Evolutionary conservation across 2,113 vertebrate species (phyloP).

Genomic region (Nasalis larvatus): DNA sequence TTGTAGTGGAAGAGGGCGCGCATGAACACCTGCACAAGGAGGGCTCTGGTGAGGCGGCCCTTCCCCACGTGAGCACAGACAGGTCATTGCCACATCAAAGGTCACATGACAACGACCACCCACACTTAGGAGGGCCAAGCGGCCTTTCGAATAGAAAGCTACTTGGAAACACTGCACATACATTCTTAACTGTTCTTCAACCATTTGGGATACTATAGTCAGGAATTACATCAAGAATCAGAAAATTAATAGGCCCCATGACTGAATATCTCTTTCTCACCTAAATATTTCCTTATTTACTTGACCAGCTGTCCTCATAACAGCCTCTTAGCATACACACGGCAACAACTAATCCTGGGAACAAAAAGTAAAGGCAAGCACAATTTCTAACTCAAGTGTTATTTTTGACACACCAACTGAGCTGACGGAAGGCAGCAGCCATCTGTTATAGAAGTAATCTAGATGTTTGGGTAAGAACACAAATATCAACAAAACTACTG

Average conservation of each 20-base stretch:
- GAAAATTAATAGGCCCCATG: neutral
- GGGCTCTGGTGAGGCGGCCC: neutral
- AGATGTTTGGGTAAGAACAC: neutral
- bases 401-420: neutral
- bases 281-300: neutral
- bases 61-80: no score
- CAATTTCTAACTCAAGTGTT: neutral
- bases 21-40: slow-evolving; percentile 89
- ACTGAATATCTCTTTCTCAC: neutral
- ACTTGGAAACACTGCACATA: neutral
- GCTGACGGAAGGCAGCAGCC: neutral
- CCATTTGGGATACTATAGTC: rapidly evolving
- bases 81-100: rapidly evolving
- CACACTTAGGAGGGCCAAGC: no score
- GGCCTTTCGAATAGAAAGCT: neutral
- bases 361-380: neutral
- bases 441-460: neutral
- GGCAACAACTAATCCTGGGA: neutral
- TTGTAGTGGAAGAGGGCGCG: slow-evolving; percentile 94
- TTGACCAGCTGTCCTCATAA: neutral
- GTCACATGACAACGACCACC: rapidly evolving
- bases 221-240: neutral
- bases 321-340: neutral
- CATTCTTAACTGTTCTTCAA: neutral
- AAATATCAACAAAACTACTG: neutral